Evolutionary conservation across 23 tunicate genomes (phyloP).

Genomic region (Trididemnum nubilum): DNA sequence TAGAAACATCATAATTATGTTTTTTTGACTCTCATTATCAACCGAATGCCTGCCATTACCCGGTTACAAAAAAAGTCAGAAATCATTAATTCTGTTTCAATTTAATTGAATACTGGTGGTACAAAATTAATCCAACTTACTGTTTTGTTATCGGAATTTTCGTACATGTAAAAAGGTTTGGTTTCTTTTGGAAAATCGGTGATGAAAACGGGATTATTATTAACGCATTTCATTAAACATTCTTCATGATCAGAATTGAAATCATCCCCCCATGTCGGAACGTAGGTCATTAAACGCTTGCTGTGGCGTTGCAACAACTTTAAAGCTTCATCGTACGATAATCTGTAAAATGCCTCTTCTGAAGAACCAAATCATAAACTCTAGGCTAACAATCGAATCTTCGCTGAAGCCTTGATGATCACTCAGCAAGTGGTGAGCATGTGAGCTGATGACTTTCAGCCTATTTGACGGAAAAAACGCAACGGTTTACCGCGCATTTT

Average conservation of each 20-base stretch:
- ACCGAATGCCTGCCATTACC: too few species aligned
- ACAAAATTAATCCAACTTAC: too few species aligned
- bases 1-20: too few species aligned
- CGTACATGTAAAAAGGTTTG: slow-evolving; percentile 75
- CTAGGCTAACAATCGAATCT: background rate
- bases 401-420: too few species aligned
- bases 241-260: slow-evolving; percentile 77
- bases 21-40: too few species aligned
- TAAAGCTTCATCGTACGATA: slow-evolving; percentile 55
- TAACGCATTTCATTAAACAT: slow-evolving; percentile 39
- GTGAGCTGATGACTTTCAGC: too few species aligned
- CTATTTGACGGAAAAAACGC: too few species aligned
- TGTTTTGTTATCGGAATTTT: slow-evolving; percentile 58
- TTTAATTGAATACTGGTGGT: too few species aligned
- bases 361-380: background rate
- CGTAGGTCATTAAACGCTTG: slow-evolving; percentile 5
- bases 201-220: slow-evolving; percentile 60
- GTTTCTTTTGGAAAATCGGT: slow-evolving; percentile 48
- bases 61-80: too few species aligned
- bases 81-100: too few species aligned
- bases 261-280: slow-evolving; percentile 79
- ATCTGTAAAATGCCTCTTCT: slow-evolving; percentile 39
- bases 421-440: too few species aligned
- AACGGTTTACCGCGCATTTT: too few species aligned
- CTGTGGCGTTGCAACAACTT: slow-evolving; percentile 35